A percentile compares a stretch with the other conserved stretches of the same genome.
Evolutionary conservation across 2,797 vertebrate species (phyloP).

Genomic region (Acrossocheilus wenchowensis): DNA sequence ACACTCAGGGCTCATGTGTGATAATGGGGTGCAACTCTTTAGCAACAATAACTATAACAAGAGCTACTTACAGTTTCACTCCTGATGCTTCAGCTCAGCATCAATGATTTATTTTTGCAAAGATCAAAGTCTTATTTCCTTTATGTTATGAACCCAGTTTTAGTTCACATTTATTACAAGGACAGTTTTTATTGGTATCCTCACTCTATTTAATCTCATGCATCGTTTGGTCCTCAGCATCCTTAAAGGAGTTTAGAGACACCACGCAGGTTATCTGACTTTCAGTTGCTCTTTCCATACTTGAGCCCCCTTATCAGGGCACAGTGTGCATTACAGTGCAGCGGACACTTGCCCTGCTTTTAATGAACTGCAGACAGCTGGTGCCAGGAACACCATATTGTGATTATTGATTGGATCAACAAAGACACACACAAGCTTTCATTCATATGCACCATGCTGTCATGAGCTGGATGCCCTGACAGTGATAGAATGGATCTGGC

Average conservation of each 20-base stretch:
- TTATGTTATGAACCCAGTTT: neutral
- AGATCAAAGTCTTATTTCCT: neutral
- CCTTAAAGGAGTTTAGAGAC: slow-evolving; percentile 46
- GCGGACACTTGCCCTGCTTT: slow-evolving; percentile 61
- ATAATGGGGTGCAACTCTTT: too few relatives aligned
- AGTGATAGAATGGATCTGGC: slow-evolving; percentile 45
- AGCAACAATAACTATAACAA: too few relatives aligned
- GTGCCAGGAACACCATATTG: slow-evolving; percentile 60
- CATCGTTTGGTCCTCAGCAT: slow-evolving; percentile 9
- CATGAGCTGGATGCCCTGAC: slow-evolving; percentile 40
- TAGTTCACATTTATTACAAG: neutral
- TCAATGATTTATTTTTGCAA: neutral
- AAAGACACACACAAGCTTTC: slow-evolving; percentile 55
- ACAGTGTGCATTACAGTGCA: slow-evolving; percentile 59
- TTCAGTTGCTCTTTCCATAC: slow-evolving; percentile 50
- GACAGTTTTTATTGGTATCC: neutral
- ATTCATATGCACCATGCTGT: slow-evolving; percentile 33
- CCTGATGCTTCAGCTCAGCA: neutral
- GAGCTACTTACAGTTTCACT: too few relatives aligned
- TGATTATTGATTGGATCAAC: slow-evolving; percentile 64
- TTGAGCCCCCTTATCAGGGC: slow-evolving; percentile 52
- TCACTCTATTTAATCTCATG: neutral
- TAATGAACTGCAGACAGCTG: slow-evolving; percentile 69
- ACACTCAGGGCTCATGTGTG: too few relatives aligned
- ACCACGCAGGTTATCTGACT: slow-evolving; percentile 45